Base-by-base conservation (phyloP, 2,113 vertebrate species). In the Phylloscopus whistleri region DNA sequence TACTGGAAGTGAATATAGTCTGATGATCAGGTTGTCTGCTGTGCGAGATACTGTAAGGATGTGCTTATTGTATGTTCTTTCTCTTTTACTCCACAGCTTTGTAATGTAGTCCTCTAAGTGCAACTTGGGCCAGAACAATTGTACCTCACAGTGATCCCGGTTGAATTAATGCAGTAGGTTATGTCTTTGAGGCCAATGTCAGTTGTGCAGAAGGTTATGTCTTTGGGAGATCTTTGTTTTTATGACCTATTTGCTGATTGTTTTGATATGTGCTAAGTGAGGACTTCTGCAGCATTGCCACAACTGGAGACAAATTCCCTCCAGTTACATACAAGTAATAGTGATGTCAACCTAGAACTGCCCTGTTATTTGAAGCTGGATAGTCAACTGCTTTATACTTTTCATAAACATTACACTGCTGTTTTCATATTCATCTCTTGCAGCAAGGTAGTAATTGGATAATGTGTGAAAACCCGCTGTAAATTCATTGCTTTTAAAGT, bases 371-470 rank as follows among this genome's bases (percentile, higher is more conserved):
- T 92, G 59, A 79, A 79, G 66, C 70, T 3, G 8, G 44, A 44
- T 84, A 84, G 31, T 75, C 60, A 94, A 82, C 60, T 85, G 28
- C 70, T 74, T 73, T 91, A 26, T 79, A 39, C 68, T 89, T 87
- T 68, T 95, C 66, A 46, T 90, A 80, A 90, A 66, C 87, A 70
- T n/a, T 89, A 52, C 46, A 84, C 64, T 94, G 62, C 33, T 89
- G 31, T 72, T 89, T 79, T 58, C 67, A 56, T 41, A 70, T 60
- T 93, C 21, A 11, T 91, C 56, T 84, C 66, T 69, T 85, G 46
- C 82, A 74, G 52, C 75, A 59, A 90, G 79, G 22, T 16, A 62
- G 28, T 93, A 90, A 90, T 74, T 95, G 75, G 59, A 18, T 85
- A 75, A 60, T 48, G 35, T 70, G 14, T 64, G 72, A 77, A 91